Base-by-base conservation (phyloP, 2,888 invertebrate species). In the Drosophila anomelani region DNA sequence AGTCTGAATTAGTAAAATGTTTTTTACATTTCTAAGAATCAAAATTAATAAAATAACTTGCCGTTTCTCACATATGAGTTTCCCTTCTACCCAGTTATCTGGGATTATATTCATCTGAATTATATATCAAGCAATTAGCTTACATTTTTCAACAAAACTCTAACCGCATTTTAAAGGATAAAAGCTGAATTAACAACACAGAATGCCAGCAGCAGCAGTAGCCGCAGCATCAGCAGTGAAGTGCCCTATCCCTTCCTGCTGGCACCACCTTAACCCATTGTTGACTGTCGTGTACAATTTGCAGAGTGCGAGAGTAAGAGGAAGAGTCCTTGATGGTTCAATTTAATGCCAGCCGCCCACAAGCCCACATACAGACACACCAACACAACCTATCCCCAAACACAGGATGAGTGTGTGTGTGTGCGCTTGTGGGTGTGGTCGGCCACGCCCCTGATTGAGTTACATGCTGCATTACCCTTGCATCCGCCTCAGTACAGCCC, bases 401-500 rank as follows among this genome's bases (percentile, higher is more conserved):
- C 29, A 17, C 17, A 32, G 49, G 13, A 34, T 20, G 20, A 7
- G 20, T 47, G 43, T 36, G 66, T 41, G 51, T 69, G 66, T 51
- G 58, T 20, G 20, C 20, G 20, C 20, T 20, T 20, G 20, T 36
- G 66, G 44, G 51, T 69, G 66, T 51, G 58, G 61, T 66, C 62
- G 58, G 55, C 75, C 69, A 41, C 62, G 64, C 43, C 70, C 59
- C 70, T 81, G 89, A 90, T 88, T 89, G 79, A 87, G 90, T 86
- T 81, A 75, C 77, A 61, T 54, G 76, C 77, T 69, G 72, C 79
- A 77, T 67, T 74, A 68, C 61, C 58, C 70, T 64, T 80, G 73
- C 70, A 72, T 58, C 46, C 51, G 74, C 68, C 56, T 68, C 44
- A 29, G 43, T 38, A 39, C 46, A 15, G 36, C 15, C 36, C 36